These are phyloP conservation scores for Heliconius hewitsoni DNA, from an alignment of 1,140 invertebrate species.

Conservation along the genomic window DNA sequence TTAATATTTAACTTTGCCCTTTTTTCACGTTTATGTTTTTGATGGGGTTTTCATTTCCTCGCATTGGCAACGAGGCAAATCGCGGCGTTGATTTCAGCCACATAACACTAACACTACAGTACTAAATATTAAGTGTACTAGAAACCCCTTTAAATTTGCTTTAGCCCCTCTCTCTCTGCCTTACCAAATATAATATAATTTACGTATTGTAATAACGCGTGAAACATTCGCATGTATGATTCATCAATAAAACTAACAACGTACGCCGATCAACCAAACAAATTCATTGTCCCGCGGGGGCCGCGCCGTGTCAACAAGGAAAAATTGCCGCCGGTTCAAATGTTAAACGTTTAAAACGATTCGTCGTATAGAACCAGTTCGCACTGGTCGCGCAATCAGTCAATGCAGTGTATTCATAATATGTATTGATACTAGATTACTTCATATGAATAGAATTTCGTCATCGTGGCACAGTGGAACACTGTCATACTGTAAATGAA, in stretches of 20 bases:
- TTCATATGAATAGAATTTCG: background rate
- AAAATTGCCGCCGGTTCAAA: slow-evolving; percentile 43
- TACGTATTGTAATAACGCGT: background rate
- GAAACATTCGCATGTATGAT: slow-evolving; percentile 6
- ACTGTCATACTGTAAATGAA: too few relatives aligned
- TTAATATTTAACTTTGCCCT: too few relatives aligned
- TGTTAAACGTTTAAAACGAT: slow-evolving; percentile 51
- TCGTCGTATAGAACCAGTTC: slow-evolving; percentile 26
- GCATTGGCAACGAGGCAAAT: too few relatives aligned
- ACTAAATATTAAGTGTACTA: too few relatives aligned
- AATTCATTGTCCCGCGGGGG: slow-evolving; percentile 31
- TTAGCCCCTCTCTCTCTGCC: too few relatives aligned
- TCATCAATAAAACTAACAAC: slow-evolving; percentile 13
- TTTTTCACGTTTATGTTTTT: too few relatives aligned
- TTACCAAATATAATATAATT: background rate
- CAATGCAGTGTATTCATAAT: background rate
- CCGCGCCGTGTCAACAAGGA: slow-evolving; percentile 38
- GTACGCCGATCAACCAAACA: slow-evolving; percentile 36
- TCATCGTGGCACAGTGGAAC: too few relatives aligned
- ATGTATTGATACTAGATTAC: background rate
- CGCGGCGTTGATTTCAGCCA: too few relatives aligned
- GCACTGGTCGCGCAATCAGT: background rate
- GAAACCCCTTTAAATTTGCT: too few relatives aligned
- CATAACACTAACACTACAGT: too few relatives aligned
- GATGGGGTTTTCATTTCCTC: too few relatives aligned